phyloP scores from a whole-genome alignment of 1,140 invertebrate species.

The Brachionus sp. region DNA sequence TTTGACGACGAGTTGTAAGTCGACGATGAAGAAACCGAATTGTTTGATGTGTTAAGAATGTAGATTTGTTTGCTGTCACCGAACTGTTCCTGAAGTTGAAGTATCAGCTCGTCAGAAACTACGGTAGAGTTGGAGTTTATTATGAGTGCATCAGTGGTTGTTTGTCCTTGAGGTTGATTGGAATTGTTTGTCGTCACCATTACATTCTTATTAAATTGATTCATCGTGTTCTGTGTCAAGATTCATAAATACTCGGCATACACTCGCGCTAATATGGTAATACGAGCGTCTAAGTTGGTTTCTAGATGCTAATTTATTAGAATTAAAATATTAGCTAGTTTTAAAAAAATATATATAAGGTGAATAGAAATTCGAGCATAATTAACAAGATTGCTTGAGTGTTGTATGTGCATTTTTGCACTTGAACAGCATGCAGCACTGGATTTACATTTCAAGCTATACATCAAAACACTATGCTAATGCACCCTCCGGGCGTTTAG shows the following conservation, averaged over 20 bases:
- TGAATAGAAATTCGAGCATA: conserved; percentile 25
- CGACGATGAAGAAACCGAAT: conserved; percentile 5
- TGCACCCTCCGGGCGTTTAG: neutral
- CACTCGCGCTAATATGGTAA: neutral
- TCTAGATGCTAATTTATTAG: conserved; percentile 21
- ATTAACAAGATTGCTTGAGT: neutral
- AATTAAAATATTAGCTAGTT: neutral
- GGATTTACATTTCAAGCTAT: neutral
- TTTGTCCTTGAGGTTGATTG: neutral
- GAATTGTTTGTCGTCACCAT: neutral
- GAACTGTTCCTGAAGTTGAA: conserved; percentile 39
- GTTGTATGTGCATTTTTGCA: neutral
- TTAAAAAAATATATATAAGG: conserved; percentile 5
- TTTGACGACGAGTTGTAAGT: neutral
- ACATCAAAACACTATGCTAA: neutral
- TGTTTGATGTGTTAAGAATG: conserved; percentile 37
- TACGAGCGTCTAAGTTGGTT: neutral
- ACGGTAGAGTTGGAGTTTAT: conserved; percentile 42
- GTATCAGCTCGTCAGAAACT: conserved; percentile 25
- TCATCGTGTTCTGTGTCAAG: neutral
- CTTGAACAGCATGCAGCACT: neutral
- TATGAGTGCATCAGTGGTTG: conserved; percentile 32
- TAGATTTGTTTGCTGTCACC: conserved; percentile 44
- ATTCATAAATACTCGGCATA: neutral
- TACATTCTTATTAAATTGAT: conserved; percentile 43